phyloP scores from a whole-genome alignment of 2,888 invertebrate species.

The Nephrotoma guestfalica region DNA sequence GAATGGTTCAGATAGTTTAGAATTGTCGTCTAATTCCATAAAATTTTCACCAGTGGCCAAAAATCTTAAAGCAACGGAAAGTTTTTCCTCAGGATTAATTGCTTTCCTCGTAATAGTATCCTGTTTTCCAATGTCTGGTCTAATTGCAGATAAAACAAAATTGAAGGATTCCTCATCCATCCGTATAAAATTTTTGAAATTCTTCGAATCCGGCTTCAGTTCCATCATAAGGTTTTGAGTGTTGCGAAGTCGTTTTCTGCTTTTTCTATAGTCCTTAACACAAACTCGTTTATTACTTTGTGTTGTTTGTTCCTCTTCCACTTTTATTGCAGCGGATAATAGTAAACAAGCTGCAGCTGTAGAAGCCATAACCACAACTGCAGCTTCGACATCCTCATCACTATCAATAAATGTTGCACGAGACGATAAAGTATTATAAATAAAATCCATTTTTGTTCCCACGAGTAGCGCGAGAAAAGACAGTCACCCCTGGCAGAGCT shows the following conservation, averaged over 20 bases:
- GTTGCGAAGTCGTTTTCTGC: neutral
- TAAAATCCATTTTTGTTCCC: no score
- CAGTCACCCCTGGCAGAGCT: no score
- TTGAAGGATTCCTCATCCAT: neutral
- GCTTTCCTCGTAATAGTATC: neutral
- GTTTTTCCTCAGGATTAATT: neutral
- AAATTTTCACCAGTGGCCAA: neutral
- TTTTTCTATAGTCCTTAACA: neutral
- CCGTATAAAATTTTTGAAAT: neutral
- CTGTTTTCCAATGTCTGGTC: neutral
- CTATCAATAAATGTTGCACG: neutral
- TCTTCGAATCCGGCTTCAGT: neutral
- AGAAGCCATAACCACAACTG: neutral
- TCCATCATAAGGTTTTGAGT: neutral
- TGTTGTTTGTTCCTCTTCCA: neutral
- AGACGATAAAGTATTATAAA: no score
- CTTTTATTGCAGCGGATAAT: neutral
- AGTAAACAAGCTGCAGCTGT: neutral
- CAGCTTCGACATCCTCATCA: neutral
- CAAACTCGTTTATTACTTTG: neutral
- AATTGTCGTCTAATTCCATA: neutral
- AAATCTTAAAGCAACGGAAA: neutral
- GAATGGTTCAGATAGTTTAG: neutral
- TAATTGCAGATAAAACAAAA: neutral
- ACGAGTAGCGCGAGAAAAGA: no score